A percentile compares a stretch with the other conserved stretches of the same genome.
These are phyloP conservation scores for Auanema freiburgensis DNA, from an alignment of 2,888 invertebrate species.

Conservation along the genomic window DNA sequence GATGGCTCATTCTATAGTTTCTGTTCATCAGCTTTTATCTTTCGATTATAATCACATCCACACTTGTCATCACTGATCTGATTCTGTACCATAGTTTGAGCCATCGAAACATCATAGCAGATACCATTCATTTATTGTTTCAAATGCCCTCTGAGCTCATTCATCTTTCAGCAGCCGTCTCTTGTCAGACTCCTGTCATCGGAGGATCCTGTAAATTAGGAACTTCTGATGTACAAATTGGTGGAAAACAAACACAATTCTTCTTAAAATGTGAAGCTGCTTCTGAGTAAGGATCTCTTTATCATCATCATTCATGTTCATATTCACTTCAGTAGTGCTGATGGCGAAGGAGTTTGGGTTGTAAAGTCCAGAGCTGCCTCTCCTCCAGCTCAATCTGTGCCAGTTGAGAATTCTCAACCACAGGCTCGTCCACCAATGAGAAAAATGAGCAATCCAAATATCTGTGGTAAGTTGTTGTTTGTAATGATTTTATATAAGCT, in stretches of 20 bases:
- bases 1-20: too few species aligned
- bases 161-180: constrained; percentile 5
- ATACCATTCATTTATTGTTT: neutral
- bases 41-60: too few species aligned
- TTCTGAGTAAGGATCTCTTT: constrained; percentile 47
- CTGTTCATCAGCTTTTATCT: too few species aligned
- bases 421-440: constrained; percentile 43
- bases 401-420: constrained; percentile 42
- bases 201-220: constrained; percentile 62
- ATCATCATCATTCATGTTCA: neutral
- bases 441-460: constrained; percentile 41
- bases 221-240: constrained; percentile 61
- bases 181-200: constrained; percentile 59
- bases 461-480: constrained; percentile 46
- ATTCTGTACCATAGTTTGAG: too few species aligned
- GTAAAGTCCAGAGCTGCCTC: constrained; percentile 56
- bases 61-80: too few species aligned
- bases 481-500: neutral
- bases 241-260: constrained; percentile 63
- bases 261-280: constrained; percentile 61
- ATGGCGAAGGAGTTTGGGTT: constrained; percentile 63
- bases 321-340: constrained; percentile 44
- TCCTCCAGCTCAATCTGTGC: constrained; percentile 25
- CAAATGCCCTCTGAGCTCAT: neutral
- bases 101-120: neutral